Evolutionary conservation across 2,113 vertebrate genomes (phyloP), one percentile per base, ranked within the genome.

Genomic region (Phainopepla nitens): DNA sequence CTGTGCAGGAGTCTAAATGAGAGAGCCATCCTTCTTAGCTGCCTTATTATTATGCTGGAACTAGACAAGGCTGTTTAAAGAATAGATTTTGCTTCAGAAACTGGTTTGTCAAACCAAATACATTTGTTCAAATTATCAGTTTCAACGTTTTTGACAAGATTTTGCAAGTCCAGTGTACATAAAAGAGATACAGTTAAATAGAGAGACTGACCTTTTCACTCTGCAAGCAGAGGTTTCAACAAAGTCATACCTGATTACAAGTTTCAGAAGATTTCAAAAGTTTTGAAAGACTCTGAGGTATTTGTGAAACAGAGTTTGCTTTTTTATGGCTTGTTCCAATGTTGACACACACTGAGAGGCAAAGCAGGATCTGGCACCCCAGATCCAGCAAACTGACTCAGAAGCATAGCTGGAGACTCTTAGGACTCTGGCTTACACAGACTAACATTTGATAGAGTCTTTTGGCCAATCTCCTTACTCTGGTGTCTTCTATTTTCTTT

Each of bases 151-250:
- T 56, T 72, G 1, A 68, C 77, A 22, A 53, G 77, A 69, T 96
- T 97, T 95, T 94, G 93, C 89, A 97, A 97, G 91, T n/a, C 51
- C 36, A 84, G 73, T 68, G 89, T 91, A 94, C 65, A 24, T 87
- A 95, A 86, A 82, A 81, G 35, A 83, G 54, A 51, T 79, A 84
- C 92, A 69, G 53, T 91, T 93, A 85, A 77, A 92, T 39, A 90
- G 54, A 66, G 81, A 84, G 41, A 41, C 18, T 72, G 95, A 97
- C 96, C 96, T 96, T 96, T 96, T 84, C 77, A 82, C 94, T 92
- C 69, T 97, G 94, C 72, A 94, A 97, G 91, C 91, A 94, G 47
- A 75, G 19, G 47, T 94, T 96, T 94, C 94, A 66, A 87, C 83
- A 92, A 94, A 93, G 77, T 79, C 27, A 20, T 27, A 58, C n/a